phyloP scores from a whole-genome alignment of 2,888 invertebrate species.

The Cataglyphis altisquamis region DNA sequence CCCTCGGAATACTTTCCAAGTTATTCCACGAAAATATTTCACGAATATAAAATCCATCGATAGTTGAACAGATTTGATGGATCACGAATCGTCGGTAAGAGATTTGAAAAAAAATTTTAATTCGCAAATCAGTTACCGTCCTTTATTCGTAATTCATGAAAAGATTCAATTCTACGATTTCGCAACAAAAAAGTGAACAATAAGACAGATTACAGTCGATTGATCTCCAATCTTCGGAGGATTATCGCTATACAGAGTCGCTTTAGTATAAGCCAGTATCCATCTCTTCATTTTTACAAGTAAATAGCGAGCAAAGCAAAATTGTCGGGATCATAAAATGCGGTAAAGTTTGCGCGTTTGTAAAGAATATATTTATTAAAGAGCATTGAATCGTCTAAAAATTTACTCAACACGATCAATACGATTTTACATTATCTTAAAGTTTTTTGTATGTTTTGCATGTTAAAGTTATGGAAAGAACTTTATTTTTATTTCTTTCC shows the following conservation, averaged over 20 bases:
- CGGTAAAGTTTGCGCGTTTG: slow-evolving; percentile 26
- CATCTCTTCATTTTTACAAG: slow-evolving; percentile 18
- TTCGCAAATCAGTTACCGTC: slow-evolving; percentile 8
- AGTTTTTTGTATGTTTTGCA: neutral
- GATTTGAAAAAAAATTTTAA: slow-evolving; percentile 25
- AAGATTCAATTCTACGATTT: slow-evolving; percentile 9
- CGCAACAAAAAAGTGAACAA: slow-evolving; percentile 24
- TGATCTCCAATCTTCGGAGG: slow-evolving; percentile 42
- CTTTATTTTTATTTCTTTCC: slow-evolving; percentile 3
- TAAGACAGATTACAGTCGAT: slow-evolving; percentile 6
- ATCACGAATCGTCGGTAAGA: neutral
- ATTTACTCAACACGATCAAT: neutral
- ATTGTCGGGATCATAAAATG: neutral
- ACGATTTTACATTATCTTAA: neutral
- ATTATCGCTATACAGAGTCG: slow-evolving; percentile 54
- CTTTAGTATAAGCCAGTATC: slow-evolving; percentile 52
- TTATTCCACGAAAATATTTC: slow-evolving; percentile 24
- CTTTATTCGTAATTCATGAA: neutral
- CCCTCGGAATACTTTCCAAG: slow-evolving; percentile 15
- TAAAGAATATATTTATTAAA: slow-evolving; percentile 36
- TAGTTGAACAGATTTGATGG: slow-evolving; percentile 14
- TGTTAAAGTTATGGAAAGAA: neutral
- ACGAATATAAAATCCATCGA: slow-evolving; percentile 7
- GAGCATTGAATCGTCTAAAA: slow-evolving; percentile 14
- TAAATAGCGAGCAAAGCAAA: slow-evolving; percentile 27